Evolutionary conservation across 2,888 invertebrate genomes (phyloP), one percentile per base, ranked within the genome.

Genomic region (Mimas tiliae): DNA sequence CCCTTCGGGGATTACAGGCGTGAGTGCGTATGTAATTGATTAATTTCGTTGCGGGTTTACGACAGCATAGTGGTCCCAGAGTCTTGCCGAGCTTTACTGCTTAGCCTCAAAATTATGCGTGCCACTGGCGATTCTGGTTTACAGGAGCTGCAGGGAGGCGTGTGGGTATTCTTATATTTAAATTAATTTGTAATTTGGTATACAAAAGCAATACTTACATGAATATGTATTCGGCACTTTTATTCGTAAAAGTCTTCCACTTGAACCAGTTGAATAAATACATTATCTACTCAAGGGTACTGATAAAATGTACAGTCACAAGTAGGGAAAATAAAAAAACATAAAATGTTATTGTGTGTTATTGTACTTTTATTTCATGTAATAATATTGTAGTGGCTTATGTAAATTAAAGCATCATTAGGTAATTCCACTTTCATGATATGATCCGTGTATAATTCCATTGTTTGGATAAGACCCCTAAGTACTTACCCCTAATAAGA

Each of bases 241-340:
- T 11, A 42, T 55, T 55, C 55, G 19, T 58, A 38, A n/a, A 53
- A 19, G 42, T 16, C 16, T n/a, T 16, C 34, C 8, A n/a, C 6
- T 27, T 53, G n/a, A 16, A 58, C 12, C 38, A 42, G 38, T 21
- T 58, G 58, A 21, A 58, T 58, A 58, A 38, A 42, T 42, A 50
- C 16, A 58, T 58, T 42, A 19, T 19, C 58, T 21, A 16, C 8
- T 42, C 58, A 42, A 42, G 42, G 58, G 12, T 38, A 58, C 3
- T 19, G 38, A 58, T 19, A 42, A 38, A 19, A 21, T n/a, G 12
- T 2, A 19, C 8, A 19, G 11, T 19, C 19, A 58, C 19, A 11
- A 16, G n/a, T 53, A 9, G 0, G 58, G 7, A 12, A 0, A 6
- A 42, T 58, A 58, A 14, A 42, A 58, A 42, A 53, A 12, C 11